Conservation (phyloP, 2,888 invertebrate genomes). For the Pristionchus entomophagus region DNA sequence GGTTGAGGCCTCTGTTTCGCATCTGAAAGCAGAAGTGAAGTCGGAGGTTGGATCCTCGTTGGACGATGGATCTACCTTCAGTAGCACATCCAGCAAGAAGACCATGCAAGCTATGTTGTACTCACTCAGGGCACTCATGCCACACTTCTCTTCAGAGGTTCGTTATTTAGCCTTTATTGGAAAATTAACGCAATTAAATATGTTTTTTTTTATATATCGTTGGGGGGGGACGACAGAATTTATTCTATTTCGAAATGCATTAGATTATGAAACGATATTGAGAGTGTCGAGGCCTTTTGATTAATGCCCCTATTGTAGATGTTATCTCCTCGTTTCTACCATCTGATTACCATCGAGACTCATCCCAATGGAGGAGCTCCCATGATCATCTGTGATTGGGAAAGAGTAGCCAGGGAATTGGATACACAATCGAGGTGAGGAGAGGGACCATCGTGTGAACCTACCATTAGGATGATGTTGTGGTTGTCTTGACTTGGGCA, state of each 20-base stretch:
- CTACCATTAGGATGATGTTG: no score
- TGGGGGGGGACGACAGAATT: no score
- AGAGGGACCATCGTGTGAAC: no score
- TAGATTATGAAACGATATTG: no score
- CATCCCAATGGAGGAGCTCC: constrained; percentile 96
- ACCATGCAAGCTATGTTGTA: constrained; percentile 2
- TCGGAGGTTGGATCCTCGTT: not conserved
- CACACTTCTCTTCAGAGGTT: constrained; percentile 6
- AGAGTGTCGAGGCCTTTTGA: no score
- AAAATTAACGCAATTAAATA: no score
- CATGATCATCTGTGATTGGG: constrained; percentile 87
- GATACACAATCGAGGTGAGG: constrained; percentile 77
- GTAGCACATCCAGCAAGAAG: no score
- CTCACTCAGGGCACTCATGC: not conserved
- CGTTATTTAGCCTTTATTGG: not conserved
- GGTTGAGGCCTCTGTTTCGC: not conserved
- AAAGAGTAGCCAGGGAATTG: constrained; percentile 82
- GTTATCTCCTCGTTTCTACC: constrained; percentile 54
- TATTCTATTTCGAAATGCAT: no score
- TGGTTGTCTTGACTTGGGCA: no score
- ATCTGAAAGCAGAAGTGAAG: constrained; percentile 11
- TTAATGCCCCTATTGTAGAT: constrained; percentile 8
- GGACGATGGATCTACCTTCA: no score
- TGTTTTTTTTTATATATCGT: no score
- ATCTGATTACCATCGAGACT: constrained; percentile 87